Evolutionary conservation across 2,113 vertebrate genomes (phyloP), one percentile per base, ranked within the genome.

Genomic region (Corvus cornix): DNA sequence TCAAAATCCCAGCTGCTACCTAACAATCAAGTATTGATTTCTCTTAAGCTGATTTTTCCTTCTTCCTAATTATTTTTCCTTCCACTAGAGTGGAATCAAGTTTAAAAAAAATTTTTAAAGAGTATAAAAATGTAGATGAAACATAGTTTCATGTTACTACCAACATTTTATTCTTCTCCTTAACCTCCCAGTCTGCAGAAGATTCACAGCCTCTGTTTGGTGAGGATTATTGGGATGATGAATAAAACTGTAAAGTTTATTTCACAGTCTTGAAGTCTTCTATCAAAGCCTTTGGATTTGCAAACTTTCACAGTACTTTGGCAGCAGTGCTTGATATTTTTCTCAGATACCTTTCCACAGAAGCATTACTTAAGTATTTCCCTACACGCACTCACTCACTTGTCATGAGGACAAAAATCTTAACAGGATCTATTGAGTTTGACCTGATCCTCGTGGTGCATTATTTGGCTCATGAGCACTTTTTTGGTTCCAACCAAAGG

Each of bases 1-100:
- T 85, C 82, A 88, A 75, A 95, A 94, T 55, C 63, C 43, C 78
- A 96, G 64, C 66, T 96, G 84, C 59, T 83, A 39, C 46, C 60
- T 91, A 90, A 69, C 43, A 56, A 80, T 73, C 24, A 39, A 55
- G 52, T 33, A 83, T 68, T 68, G 31, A 62, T 96, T 93, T 84
- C 75, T 76, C 78, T 75, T 66, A 26, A 68, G 76, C 35, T 81
- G 23, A 58, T 85, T 92, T 84, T 77, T 87, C 19, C 13, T 20
- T 70, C 26, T 74, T 87, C 48, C 21, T 70, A 87, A 70, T 90
- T 82, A 89, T 66, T 80, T 91, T 89, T 77, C 30, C 39, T 94
- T 68, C 62, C 77, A 69, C n/a, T 91, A 37, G 33, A 90, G 12
- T 73, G 30, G 41, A 77, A 43, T 33, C 12, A 41, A 83, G 44